Percentiles rank a stretch among this genome's conserved stretches.
Evolutionary conservation across 1,140 invertebrate genomes (phyloP).

Genomic region (Drosophila rhopaloa): DNA sequence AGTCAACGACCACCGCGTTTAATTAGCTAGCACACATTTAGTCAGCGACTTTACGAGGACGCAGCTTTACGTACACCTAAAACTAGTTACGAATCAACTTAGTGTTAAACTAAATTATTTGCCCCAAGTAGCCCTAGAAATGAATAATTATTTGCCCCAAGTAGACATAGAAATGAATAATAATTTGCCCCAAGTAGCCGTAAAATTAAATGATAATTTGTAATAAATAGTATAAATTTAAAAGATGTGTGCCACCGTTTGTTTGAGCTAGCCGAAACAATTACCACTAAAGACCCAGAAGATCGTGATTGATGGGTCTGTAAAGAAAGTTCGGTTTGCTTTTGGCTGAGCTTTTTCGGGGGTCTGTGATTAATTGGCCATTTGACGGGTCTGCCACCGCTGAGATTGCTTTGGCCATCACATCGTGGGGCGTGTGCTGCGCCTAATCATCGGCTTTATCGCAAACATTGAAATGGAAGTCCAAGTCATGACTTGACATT

Average conservation of each 20-base stretch:
- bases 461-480: slow-evolving; percentile 75
- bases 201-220: slow-evolving; percentile 47
- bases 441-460: slow-evolving; percentile 76
- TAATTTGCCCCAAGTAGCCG: slow-evolving; percentile 57
- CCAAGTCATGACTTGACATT: slow-evolving; percentile 62
- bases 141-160: slow-evolving; percentile 21
- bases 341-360: slow-evolving; percentile 14
- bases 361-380: slow-evolving; percentile 72
- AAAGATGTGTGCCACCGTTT: slow-evolving; percentile 16
- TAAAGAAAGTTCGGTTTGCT: slow-evolving; percentile 51
- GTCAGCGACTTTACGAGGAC: slow-evolving; percentile 70
- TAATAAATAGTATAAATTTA: slow-evolving; percentile 44
- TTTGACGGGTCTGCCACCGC: slow-evolving; percentile 68
- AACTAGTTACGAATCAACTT: slow-evolving; percentile 47
- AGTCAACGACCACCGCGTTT: slow-evolving; percentile 60
- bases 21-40: slow-evolving; percentile 58
- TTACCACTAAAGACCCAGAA: slow-evolving; percentile 35
- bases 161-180: slow-evolving; percentile 47
- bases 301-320: slow-evolving; percentile 53
- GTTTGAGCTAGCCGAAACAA: slow-evolving; percentile 52
- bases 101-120: slow-evolving; percentile 68
- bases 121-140: slow-evolving; percentile 54
- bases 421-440: slow-evolving; percentile 65
- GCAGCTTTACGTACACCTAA: slow-evolving; percentile 70
- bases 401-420: slow-evolving; percentile 47